Percentiles rank a stretch among this genome's conserved stretches.
Evolutionary conservation across 2,888 invertebrate species (phyloP).

Genomic region (Drosophila multiciliata): DNA sequence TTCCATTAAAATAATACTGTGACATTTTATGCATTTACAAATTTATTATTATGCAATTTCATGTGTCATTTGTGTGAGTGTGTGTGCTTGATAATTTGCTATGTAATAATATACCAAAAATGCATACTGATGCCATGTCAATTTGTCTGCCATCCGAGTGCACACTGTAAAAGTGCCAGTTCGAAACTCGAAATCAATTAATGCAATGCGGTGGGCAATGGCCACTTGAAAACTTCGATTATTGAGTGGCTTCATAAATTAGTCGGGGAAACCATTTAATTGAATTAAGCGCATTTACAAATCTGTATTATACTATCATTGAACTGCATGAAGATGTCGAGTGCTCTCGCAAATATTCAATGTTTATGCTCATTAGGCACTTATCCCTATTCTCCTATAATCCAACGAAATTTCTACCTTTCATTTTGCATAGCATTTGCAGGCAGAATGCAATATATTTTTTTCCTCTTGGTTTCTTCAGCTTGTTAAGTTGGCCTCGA

Average conservation of each 20-base stretch:
- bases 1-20: conserved; percentile 50
- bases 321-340: conserved; percentile 25
- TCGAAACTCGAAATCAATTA: conserved; percentile 58
- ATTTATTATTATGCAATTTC: conserved; percentile 62
- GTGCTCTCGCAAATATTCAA: conserved; percentile 21
- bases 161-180: conserved; percentile 39
- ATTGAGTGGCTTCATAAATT: conserved; percentile 62
- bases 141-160: conserved; percentile 53
- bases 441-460: not conserved
- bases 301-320: conserved; percentile 44
- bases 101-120: conserved; percentile 56
- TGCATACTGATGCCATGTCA: conserved; percentile 52
- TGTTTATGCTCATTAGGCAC: conserved; percentile 19
- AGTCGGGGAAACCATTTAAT: conserved; percentile 59
- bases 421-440: not conserved
- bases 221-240: conserved; percentile 23
- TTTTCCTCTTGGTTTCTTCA: not conserved
- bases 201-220: conserved; percentile 36
- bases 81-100: conserved; percentile 58
- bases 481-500: not conserved
- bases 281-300: conserved; percentile 66
- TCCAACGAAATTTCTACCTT: not conserved
- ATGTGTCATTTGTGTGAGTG: conserved; percentile 22
- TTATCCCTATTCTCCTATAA: not conserved
- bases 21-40: conserved; percentile 62